phyloP scores from a whole-genome alignment of 2,888 invertebrate species.

The Octonoba sinensis region DNA sequence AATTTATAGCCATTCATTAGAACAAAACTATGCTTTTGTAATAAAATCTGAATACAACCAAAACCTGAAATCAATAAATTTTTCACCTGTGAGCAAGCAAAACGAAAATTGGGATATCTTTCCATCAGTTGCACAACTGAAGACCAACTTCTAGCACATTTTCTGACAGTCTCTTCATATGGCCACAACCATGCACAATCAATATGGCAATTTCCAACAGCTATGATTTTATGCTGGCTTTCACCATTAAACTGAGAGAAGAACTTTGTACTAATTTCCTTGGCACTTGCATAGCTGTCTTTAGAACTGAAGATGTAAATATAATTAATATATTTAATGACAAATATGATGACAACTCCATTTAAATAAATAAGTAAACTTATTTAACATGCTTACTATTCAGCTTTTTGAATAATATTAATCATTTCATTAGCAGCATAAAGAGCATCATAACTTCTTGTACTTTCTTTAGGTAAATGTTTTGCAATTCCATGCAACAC shows the following conservation, averaged over 20 bases:
- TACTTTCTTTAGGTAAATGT: constrained; percentile 70
- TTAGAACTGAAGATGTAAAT: constrained; percentile 31
- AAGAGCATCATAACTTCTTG: constrained; percentile 73
- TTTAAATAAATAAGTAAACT: not conserved
- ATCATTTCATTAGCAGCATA: constrained; percentile 73
- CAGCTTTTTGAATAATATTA: constrained; percentile 70
- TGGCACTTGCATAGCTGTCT: constrained; percentile 68
- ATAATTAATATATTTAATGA: not conserved
- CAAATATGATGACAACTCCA: not conserved
- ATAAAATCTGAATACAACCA: too few species aligned
- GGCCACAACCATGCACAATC: constrained; percentile 75
- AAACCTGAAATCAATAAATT: too few species aligned
- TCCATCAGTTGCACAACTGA: constrained; percentile 73
- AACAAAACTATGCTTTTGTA: too few species aligned
- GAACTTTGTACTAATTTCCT: constrained; percentile 71
- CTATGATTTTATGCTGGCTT: constrained; percentile 71
- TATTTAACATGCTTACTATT: constrained; percentile 61
- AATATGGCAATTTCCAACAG: constrained; percentile 74
- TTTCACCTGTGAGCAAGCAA: constrained; percentile 73
- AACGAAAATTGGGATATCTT: constrained; percentile 72
- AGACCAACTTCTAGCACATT: constrained; percentile 74
- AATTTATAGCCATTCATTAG: too few species aligned
- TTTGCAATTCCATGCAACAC: constrained; percentile 72
- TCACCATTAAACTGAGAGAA: constrained; percentile 72
- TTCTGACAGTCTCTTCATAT: constrained; percentile 74